phyloP scores from a whole-genome alignment of 2,797 vertebrate species.

The Distichodus sexfasciatus region DNA sequence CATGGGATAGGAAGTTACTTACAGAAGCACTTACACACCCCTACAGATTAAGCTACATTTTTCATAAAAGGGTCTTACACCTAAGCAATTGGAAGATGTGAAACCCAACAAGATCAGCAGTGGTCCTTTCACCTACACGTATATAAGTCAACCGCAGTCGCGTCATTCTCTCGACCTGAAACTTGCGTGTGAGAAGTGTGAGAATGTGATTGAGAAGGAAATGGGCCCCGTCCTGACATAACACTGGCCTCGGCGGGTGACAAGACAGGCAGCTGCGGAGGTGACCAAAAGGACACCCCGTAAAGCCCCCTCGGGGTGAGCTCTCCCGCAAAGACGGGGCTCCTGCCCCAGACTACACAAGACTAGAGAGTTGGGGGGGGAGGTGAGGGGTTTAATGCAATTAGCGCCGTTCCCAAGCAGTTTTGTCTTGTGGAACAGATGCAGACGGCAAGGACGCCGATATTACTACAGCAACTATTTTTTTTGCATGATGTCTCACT shows the following conservation, averaged over 20 bases:
- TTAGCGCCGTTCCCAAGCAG: slow-evolving; percentile 79
- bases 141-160: too few species aligned
- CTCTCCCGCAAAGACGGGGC: slow-evolving; percentile 53
- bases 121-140: too few species aligned
- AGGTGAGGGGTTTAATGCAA: slow-evolving; percentile 69
- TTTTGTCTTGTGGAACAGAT: slow-evolving; percentile 79
- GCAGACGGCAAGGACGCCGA: slow-evolving; percentile 72
- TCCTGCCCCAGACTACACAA: slow-evolving; percentile 10
- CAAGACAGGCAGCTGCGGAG: slow-evolving; percentile 78
- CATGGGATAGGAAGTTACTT: neutral
- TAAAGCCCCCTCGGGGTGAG: slow-evolving; percentile 61
- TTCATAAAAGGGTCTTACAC: neutral
- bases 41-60: neutral
- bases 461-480: slow-evolving; percentile 50
- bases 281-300: slow-evolving; percentile 76
- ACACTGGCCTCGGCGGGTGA: slow-evolving; percentile 62
- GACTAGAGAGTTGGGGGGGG: slow-evolving; percentile 64
- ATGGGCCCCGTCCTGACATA: slow-evolving; percentile 52
- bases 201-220: slow-evolving; percentile 47
- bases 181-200: too few species aligned
- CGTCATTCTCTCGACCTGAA: too few species aligned
- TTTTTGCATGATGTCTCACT: neutral
- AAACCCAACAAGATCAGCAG: too few species aligned
- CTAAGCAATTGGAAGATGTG: neutral
- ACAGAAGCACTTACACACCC: neutral